Evolutionary conservation across 1,140 invertebrate species (phyloP).

Genomic region (Gryllus bimaculatus): DNA sequence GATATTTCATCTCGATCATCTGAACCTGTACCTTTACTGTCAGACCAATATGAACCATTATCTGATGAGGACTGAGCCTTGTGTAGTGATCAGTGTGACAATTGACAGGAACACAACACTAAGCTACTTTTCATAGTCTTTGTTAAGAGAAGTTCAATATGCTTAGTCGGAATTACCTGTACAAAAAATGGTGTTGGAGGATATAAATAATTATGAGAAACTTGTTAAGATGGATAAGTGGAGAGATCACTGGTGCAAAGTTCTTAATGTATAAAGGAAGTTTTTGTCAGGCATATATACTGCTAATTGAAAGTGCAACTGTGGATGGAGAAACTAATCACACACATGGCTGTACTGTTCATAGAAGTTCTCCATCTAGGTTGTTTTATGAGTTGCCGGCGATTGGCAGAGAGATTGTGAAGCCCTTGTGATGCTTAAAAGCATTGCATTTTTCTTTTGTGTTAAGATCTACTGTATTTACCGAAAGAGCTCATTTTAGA

Average conservation of each 20-base stretch:
- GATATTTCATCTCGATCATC: constrained; percentile 23
- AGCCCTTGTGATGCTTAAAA: not conserved
- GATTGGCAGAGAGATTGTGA: not conserved
- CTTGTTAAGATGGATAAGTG: not conserved
- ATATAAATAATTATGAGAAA: not conserved
- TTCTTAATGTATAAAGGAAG: constrained; percentile 2
- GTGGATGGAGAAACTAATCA: not conserved
- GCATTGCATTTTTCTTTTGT: not conserved
- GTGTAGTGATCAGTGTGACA: not conserved
- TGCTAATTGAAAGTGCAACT: not conserved
- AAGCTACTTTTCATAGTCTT: not conserved
- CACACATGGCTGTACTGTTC: not conserved
- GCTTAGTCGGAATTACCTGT: not conserved
- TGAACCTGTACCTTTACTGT: constrained; percentile 70
- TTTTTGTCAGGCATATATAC: not conserved
- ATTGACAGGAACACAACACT: not conserved
- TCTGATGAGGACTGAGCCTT: constrained; percentile 69
- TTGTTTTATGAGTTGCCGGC: not conserved
- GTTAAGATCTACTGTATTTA: not conserved
- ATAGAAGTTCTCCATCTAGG: not conserved
- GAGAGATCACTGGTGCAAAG: not conserved
- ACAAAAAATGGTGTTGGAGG: not conserved
- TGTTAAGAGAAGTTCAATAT: not conserved
- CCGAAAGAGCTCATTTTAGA: not conserved
- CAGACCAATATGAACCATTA: constrained; percentile 75